A percentile compares a stretch with the other conserved stretches of the same genome.
phyloP scores from a whole-genome alignment of 1,140 invertebrate species.

The Ostrea edulis region DNA sequence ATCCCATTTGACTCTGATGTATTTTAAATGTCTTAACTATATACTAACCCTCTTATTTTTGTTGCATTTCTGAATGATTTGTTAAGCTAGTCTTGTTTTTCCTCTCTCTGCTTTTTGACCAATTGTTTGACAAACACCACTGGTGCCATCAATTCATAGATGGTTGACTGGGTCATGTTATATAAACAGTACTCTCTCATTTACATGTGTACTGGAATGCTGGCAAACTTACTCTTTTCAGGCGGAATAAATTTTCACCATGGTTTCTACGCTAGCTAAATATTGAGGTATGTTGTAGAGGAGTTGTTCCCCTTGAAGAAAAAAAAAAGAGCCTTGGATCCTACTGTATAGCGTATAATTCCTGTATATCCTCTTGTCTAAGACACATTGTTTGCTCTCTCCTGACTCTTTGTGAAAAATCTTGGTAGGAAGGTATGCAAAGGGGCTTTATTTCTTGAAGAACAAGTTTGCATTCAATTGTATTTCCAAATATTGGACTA shows the following conservation, averaged over 20 bases:
- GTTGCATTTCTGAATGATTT: not conserved
- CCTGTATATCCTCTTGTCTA: slow-evolving; percentile 1
- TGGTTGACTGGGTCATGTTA: not conserved
- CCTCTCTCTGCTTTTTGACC: not conserved
- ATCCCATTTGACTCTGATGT: not conserved
- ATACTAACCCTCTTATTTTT: not conserved
- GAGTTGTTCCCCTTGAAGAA: slow-evolving; percentile 4
- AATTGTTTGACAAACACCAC: not conserved
- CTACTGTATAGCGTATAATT: not conserved
- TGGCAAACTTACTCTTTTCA: slow-evolving; percentile 41
- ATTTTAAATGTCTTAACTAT: not conserved
- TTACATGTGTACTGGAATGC: slow-evolving; percentile 20
- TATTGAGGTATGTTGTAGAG: slow-evolving; percentile 43
- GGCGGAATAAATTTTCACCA: slow-evolving; percentile 37
- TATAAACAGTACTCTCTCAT: not conserved
- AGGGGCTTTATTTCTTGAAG: too few species aligned
- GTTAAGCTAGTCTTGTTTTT: not conserved
- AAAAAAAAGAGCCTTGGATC: not conserved
- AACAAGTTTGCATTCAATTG: too few species aligned
- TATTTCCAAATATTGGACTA: too few species aligned
- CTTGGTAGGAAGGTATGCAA: too few species aligned
- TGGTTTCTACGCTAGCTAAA: slow-evolving; percentile 44
- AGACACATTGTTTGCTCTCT: too few species aligned
- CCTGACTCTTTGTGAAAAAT: too few species aligned
- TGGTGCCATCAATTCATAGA: not conserved